Conservation (phyloP, 1,140 invertebrate genomes). For the Galleria mellonella region DNA sequence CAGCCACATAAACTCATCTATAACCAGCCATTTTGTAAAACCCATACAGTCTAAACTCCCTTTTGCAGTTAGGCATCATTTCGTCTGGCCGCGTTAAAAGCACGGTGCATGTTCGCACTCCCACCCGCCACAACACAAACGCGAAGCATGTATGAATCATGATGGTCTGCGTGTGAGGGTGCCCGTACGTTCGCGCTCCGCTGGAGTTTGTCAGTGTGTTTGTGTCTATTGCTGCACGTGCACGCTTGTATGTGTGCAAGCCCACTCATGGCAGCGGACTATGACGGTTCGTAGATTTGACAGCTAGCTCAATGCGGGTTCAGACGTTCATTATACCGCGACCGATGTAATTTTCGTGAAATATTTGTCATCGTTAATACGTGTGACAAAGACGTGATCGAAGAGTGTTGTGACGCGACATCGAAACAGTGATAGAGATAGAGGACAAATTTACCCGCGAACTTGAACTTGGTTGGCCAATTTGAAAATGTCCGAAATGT, state of each 20-base stretch:
- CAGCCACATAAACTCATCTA: constrained; percentile 55
- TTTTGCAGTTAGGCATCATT: constrained; percentile 64
- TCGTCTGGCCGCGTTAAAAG: constrained; percentile 68
- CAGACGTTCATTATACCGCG: constrained; percentile 70
- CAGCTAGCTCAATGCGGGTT: constrained; percentile 73
- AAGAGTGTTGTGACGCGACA: constrained; percentile 25
- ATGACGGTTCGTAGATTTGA: constrained; percentile 74
- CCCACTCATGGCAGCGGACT: constrained; percentile 68
- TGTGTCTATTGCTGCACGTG: constrained; percentile 46
- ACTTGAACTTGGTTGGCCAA: constrained; percentile 39
- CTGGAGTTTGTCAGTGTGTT: constrained; percentile 64
- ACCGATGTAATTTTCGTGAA: constrained; percentile 63
- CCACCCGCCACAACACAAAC: constrained; percentile 63
- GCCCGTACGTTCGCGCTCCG: constrained; percentile 53
- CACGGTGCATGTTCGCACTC: constrained; percentile 72
- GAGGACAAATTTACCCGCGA: constrained; percentile 43
- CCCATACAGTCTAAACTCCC: constrained; percentile 55
- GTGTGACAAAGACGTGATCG: constrained; percentile 31
- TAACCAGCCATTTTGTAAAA: constrained; percentile 67
- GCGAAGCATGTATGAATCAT: constrained; percentile 60
- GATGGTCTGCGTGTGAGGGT: constrained; percentile 42
- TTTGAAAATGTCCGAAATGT: constrained; percentile 30
- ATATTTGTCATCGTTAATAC: constrained; percentile 47
- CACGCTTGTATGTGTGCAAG: constrained; percentile 50
- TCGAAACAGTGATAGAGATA: constrained; percentile 15